Conservation (phyloP, 2,797 vertebrate genomes). For the Pseudomugil gertrudae region DNA sequence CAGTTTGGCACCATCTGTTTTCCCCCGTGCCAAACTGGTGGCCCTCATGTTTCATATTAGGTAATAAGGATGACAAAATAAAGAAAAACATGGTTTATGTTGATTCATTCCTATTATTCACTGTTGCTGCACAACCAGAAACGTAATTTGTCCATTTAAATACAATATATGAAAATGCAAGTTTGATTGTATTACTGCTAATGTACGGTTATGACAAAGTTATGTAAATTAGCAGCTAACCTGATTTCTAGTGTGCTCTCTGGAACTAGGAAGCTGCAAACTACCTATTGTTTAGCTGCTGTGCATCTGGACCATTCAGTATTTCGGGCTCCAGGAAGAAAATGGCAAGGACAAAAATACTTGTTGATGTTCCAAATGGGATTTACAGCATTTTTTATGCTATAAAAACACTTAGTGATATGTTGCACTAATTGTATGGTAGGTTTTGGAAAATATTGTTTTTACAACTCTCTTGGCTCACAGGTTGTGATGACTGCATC, state of each 20-base stretch:
- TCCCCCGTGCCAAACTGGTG: background rate
- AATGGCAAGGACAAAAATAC: constrained; percentile 17
- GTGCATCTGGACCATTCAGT: constrained; percentile 42
- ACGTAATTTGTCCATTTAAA: background rate
- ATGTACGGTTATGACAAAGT: background rate
- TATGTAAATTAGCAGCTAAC: background rate
- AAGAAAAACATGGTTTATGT: background rate
- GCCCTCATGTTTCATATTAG: background rate
- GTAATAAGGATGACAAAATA: background rate
- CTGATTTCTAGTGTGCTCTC: background rate
- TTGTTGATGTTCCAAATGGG: background rate
- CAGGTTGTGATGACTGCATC: background rate
- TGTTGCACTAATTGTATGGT: constrained; percentile 1
- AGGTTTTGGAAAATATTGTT: background rate
- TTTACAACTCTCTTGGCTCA: background rate
- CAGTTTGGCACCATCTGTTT: too few species aligned
- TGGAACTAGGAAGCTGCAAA: constrained; percentile 49
- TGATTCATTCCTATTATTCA: background rate
- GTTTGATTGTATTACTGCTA: background rate
- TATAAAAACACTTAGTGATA: background rate
- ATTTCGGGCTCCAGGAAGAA: constrained; percentile 1
- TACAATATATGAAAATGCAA: background rate
- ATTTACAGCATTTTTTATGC: background rate
- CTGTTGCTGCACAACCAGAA: too few species aligned
- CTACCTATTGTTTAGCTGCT: constrained; percentile 41